Percentiles rank a stretch among this genome's conserved stretches.
Conservation (phyloP, 2,797 vertebrate species). For the Anguilla pacifica region DNA sequence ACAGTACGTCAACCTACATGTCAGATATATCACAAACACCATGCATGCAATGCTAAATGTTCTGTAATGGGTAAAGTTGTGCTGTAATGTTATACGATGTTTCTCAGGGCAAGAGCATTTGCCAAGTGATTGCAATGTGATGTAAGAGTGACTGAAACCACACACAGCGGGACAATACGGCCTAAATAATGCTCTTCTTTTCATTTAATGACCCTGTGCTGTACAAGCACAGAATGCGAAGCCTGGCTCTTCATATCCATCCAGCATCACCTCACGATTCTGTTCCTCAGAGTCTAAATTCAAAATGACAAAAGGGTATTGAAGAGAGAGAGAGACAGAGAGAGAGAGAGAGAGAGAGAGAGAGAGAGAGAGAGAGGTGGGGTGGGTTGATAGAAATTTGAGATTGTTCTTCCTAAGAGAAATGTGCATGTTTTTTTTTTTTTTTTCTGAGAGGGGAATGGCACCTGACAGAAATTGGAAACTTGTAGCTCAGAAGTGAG, state of each 20-base stretch:
- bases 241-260: constrained; percentile 49
- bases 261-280: not conserved
- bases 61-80: too few species aligned
- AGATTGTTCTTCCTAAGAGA: constrained; percentile 52
- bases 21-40: too few species aligned
- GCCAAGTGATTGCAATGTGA: too few species aligned
- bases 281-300: constrained; percentile 48
- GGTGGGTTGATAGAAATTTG: constrained; percentile 48
- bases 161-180: not conserved
- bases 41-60: too few species aligned
- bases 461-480: constrained; percentile 50
- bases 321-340: constrained; percentile 32
- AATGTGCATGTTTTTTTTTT: constrained; percentile 25
- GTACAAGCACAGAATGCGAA: constrained; percentile 19
- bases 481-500: constrained; percentile 30
- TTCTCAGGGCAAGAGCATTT: too few species aligned
- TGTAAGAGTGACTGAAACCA: too few species aligned
- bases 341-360: constrained; percentile 38
- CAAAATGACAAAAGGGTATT: constrained; percentile 48
- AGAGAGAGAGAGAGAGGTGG: constrained; percentile 35
- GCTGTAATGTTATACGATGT: too few species aligned
- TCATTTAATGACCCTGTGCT: not conserved
- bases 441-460: constrained; percentile 50
- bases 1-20: too few species aligned
- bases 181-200: not conserved